Evolutionary conservation across 2,113 vertebrate species (phyloP).

Genomic region (Setophaga coronata): DNA sequence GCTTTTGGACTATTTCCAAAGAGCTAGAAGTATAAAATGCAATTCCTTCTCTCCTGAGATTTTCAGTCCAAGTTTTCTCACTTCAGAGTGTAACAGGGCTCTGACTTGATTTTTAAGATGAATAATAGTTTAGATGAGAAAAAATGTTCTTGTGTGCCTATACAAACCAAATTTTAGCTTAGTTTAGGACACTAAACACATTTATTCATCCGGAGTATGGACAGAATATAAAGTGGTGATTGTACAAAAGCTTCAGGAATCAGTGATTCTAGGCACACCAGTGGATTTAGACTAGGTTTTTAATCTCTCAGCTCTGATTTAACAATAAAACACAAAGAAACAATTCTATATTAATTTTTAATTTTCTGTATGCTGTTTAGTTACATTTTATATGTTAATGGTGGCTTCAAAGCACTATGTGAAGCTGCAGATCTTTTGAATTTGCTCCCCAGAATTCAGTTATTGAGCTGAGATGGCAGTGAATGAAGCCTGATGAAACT

Average conservation of each 20-base stretch:
- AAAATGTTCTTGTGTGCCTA: background rate
- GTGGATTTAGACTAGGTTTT: background rate
- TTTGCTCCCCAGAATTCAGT: background rate
- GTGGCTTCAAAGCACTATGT: background rate
- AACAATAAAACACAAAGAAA: background rate
- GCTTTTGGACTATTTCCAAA: background rate
- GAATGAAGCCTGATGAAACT: background rate
- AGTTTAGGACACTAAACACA: background rate
- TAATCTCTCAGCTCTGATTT: background rate
- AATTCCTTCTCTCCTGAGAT: background rate
- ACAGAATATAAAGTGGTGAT: conserved; percentile 17
- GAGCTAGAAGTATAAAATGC: background rate
- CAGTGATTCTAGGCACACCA: background rate
- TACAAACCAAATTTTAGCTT: background rate
- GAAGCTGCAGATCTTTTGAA: background rate
- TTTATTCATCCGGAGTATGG: background rate
- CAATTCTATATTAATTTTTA: background rate
- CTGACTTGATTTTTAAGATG: background rate
- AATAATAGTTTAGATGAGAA: conserved; percentile 5
- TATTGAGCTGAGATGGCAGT: background rate
- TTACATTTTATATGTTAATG: background rate
- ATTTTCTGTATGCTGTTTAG: background rate
- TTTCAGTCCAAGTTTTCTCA: background rate
- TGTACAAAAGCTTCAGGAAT: background rate
- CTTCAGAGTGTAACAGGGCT: background rate